A percentile compares a stretch with the other conserved stretches of the same genome.
Evolutionary conservation across 2,888 invertebrate species (phyloP).

Genomic region (Furcula furcula): DNA sequence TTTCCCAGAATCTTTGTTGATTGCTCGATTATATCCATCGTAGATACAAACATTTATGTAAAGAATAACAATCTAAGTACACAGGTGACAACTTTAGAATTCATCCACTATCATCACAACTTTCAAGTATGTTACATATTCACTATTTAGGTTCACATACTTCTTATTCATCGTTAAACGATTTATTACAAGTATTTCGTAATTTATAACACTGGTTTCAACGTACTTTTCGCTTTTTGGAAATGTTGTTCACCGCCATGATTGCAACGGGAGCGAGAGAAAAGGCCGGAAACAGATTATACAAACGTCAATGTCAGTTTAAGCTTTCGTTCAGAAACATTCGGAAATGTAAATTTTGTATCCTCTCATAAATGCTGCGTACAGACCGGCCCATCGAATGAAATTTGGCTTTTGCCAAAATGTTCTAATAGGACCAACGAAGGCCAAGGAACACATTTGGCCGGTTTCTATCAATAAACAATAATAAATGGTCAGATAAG

Average conservation of each 20-base stretch:
- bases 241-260: constrained; percentile 79
- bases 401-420: too few relatives aligned
- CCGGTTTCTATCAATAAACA: too few relatives aligned
- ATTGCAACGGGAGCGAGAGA: constrained; percentile 65
- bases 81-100: constrained; percentile 32
- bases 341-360: too few relatives aligned
- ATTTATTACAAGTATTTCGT: constrained; percentile 41
- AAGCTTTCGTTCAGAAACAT: constrained; percentile 18
- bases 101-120: constrained; percentile 66
- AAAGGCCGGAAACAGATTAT: constrained; percentile 51
- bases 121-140: constrained; percentile 40
- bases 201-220: constrained; percentile 33
- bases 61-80: constrained; percentile 30
- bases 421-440: not conserved
- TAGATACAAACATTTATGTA: constrained; percentile 14
- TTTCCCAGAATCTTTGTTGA: constrained; percentile 4
- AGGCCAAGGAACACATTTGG: not conserved
- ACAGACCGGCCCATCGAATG: too few relatives aligned
- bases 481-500: too few relatives aligned
- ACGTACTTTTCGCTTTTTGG: constrained; percentile 81
- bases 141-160: constrained; percentile 19
- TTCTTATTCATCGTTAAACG: constrained; percentile 15
- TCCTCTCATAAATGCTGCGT: too few relatives aligned
- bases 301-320: constrained; percentile 55
- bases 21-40: constrained; percentile 6